Evolutionary conservation across 2,113 vertebrate genomes (phyloP).

Genomic region (Columbina picui): DNA sequence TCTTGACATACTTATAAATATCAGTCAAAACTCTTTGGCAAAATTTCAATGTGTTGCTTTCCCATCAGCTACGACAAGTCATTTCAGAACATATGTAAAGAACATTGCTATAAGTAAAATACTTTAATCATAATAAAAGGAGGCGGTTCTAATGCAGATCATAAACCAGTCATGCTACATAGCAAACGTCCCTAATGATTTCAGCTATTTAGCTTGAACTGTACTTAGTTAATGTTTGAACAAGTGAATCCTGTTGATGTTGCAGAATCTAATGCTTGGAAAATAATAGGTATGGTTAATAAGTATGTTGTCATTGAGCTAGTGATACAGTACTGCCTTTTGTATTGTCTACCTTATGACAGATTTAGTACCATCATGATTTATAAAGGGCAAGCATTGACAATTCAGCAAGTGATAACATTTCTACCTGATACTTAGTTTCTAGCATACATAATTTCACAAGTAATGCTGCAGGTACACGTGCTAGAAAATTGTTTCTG

Average conservation of each 20-base stretch:
- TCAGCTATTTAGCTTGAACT: slow-evolving; percentile 24
- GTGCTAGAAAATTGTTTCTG: not conserved
- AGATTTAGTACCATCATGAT: slow-evolving; percentile 72
- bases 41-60: not conserved
- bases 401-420: slow-evolving; percentile 52
- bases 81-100: slow-evolving; percentile 42
- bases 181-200: not conserved
- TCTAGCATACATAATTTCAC: slow-evolving; percentile 64
- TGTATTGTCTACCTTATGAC: slow-evolving; percentile 64
- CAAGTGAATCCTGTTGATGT: not conserved
- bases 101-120: slow-evolving; percentile 51
- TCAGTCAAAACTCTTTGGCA: not conserved
- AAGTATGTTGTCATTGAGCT: not conserved
- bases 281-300: slow-evolving; percentile 62
- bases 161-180: not conserved
- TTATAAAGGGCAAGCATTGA: slow-evolving; percentile 74
- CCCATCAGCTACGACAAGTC: slow-evolving; percentile 34
- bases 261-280: slow-evolving; percentile 7
- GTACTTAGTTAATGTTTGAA: slow-evolving; percentile 29
- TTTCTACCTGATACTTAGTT: slow-evolving; percentile 73
- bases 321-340: slow-evolving; percentile 35
- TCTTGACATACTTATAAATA: slow-evolving; percentile 1
- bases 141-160: not conserved
- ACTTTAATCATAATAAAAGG: not conserved
- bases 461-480: slow-evolving; percentile 64